Conservation (phyloP, 37 sponge, comb jelly and placozoan species). For the Halichondria panicea region DNA sequence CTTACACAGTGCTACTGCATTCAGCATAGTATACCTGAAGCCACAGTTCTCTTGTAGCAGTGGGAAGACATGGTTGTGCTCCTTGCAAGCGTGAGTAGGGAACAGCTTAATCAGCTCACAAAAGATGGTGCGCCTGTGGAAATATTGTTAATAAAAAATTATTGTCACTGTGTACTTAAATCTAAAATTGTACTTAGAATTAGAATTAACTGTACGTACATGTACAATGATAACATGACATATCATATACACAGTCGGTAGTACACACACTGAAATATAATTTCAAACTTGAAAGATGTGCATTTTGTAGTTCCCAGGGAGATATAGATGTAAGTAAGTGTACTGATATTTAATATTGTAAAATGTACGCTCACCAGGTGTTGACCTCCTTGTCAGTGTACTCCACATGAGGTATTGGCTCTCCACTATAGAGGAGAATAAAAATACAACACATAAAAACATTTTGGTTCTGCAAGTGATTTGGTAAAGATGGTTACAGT, state of each 20-base stretch:
- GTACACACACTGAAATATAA: too few species aligned
- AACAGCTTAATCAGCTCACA: constrained; percentile 85
- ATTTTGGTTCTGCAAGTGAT: neutral
- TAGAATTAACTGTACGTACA: too few species aligned
- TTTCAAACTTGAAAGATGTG: too few species aligned
- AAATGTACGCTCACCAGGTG: constrained; percentile 76
- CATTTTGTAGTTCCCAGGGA: too few species aligned
- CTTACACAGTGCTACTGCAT: neutral
- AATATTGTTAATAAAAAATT: too few species aligned
- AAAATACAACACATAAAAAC: neutral
- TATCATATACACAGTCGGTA: too few species aligned
- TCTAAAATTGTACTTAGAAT: neutral
- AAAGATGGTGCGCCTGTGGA: constrained; percentile 82
- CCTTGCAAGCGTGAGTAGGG: constrained; percentile 97
- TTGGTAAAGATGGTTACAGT: too few species aligned
- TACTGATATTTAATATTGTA: neutral
- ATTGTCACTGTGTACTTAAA: neutral
- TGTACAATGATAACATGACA: too few species aligned
- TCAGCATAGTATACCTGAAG: constrained; percentile 57
- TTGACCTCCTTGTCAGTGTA: constrained; percentile 87
- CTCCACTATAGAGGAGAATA: constrained; percentile 62
- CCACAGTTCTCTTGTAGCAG: constrained; percentile 96
- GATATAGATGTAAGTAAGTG: too few species aligned
- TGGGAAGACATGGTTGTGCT: constrained; percentile 89
- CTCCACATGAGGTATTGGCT: constrained; percentile 92